Evolutionary conservation across 2,888 invertebrate species (phyloP).

Genomic region (Tipula vernalis): DNA sequence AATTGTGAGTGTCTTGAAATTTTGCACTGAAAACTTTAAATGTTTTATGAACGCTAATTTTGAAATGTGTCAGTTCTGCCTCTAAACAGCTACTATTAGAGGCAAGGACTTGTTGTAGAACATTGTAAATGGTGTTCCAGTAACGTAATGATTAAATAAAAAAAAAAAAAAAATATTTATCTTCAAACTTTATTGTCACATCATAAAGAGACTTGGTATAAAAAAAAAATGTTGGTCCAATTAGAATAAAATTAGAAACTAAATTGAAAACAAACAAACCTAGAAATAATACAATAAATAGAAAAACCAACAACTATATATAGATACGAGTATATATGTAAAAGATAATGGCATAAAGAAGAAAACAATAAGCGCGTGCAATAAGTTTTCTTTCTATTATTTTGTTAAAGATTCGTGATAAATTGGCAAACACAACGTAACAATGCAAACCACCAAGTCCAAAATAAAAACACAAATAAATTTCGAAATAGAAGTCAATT

Average conservation of each 20-base stretch:
- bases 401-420: not conserved
- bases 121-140: too few relatives aligned
- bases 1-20: too few relatives aligned
- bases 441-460: not conserved
- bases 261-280: not conserved
- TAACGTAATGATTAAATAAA: not conserved
- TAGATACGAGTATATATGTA: not conserved
- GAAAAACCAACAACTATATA: not conserved
- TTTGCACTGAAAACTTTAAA: too few relatives aligned
- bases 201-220: not conserved
- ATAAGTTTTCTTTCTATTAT: not conserved
- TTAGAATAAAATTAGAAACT: not conserved
- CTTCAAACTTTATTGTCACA: not conserved
- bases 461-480: not conserved
- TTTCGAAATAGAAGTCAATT: not conserved
- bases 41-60: too few relatives aligned
- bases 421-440: not conserved
- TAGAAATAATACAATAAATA: not conserved
- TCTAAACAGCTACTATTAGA: too few relatives aligned
- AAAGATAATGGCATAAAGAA: not conserved
- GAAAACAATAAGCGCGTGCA: slow-evolving; percentile 4
- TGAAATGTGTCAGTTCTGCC: too few relatives aligned
- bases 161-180: not conserved
- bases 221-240: not conserved
- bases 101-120: too few relatives aligned